These are phyloP conservation scores for Labeo rohita DNA, from an alignment of 2,113 vertebrate species.

Conservation along the genomic window DNA sequence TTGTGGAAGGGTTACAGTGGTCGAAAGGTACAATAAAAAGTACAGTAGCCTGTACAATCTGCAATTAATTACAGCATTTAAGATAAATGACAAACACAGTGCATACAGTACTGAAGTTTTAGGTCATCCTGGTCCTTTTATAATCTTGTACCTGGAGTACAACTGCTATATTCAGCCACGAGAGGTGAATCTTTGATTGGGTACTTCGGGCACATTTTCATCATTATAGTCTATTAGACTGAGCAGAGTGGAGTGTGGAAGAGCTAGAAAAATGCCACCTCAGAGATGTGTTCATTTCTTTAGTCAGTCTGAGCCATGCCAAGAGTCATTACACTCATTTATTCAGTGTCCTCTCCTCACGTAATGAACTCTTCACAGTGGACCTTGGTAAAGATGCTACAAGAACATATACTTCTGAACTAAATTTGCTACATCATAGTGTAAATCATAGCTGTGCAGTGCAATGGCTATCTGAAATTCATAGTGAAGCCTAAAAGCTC, in stretches of 20 bases:
- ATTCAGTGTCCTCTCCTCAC: constrained; percentile 11
- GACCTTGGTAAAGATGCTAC: not conserved
- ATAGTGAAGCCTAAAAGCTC: not conserved
- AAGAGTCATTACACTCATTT: constrained; percentile 9
- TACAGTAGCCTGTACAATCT: not conserved
- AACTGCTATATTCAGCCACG: constrained; percentile 5
- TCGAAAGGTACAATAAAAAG: not conserved
- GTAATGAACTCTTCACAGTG: constrained; percentile 1
- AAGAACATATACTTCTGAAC: not conserved
- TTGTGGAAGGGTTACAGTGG: not conserved
- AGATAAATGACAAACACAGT: not conserved
- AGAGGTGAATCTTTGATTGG: not conserved
- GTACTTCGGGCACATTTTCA: constrained; percentile 20
- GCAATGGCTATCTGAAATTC: not conserved
- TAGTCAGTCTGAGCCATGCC: not conserved
- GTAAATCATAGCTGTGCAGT: not conserved
- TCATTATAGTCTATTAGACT: constrained; percentile 16
- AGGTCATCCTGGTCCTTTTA: not conserved
- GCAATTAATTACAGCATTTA: not conserved
- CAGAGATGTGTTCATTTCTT: constrained; percentile 2
- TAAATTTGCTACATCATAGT: not conserved
- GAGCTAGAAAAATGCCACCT: not conserved
- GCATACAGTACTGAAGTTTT: not conserved
- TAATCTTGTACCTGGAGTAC: not conserved
- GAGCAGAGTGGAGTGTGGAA: not conserved